Base-by-base conservation (phyloP, 1,140 invertebrate genomes). In the Sesamia nonagrioides region DNA sequence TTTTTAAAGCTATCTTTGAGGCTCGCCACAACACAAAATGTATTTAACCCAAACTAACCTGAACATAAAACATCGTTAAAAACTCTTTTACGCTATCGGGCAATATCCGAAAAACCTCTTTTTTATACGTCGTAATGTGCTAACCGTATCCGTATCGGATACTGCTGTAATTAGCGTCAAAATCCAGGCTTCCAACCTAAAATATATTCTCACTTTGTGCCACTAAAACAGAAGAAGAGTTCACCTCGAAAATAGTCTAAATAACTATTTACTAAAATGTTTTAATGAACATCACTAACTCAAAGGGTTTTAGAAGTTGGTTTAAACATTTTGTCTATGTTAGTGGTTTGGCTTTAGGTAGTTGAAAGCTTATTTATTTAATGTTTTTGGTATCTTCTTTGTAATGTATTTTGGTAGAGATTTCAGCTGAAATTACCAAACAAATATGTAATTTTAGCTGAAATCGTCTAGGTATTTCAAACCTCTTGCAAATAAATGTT, bases 231-330 rank as follows among this genome's bases (percentile, higher is more conserved):
- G 17, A 13, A 11, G 40, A 42, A 35, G 40, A 42, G 40, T 40
- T 63, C 18, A 1, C 3, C 17, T n/a, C 40, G 63, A 69, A 69
- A 69, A 48, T 33, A 69, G 21, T 50, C 66, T 69, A 50, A 69
- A 69, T 69, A 48, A 42, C 21, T 50, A 21, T 69, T 69, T 69
- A 50, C 17, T 7, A 15, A 61, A 61, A 42, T 50, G 66, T 50
- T 50, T 9, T 69, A 69, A 69, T 48, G 66, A 69, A 69, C 48
- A 69, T 69, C 27, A 69, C 33, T 15, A 9, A 50, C 42, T 33
- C 18, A 15, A 21, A 21, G 54, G 37, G 42, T 42, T 66, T 69
- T 69, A 69, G 66, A 69, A 69, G 42, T 69, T 69, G 13, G 66
- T 33, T 1, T 6, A 69, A 69, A 69, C 66, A 69, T 69, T n/a